phyloP scores from a whole-genome alignment of 2,797 vertebrate genomes.

The Enteromius treurensis region DNA sequence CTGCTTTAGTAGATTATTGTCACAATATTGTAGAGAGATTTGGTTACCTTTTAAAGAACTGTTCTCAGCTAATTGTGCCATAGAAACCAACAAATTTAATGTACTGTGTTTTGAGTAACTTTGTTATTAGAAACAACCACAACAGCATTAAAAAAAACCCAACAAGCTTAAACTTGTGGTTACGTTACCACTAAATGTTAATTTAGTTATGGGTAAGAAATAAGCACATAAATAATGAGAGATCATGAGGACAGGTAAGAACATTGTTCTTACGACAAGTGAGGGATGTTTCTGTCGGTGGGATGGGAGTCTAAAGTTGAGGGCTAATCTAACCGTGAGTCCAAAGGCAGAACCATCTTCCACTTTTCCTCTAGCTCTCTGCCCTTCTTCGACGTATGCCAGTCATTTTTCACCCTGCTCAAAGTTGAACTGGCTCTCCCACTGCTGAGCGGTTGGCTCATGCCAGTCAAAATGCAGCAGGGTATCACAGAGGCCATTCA shows the following conservation, averaged over 20 bases:
- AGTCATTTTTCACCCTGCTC: slow-evolving; percentile 33
- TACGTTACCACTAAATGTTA: background rate
- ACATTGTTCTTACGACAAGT: slow-evolving; percentile 1
- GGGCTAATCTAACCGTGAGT: slow-evolving; percentile 9
- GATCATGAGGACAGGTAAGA: background rate
- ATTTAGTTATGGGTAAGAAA: background rate
- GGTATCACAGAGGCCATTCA: slow-evolving; percentile 63
- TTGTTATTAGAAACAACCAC: background rate
- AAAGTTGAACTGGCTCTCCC: slow-evolving; percentile 36
- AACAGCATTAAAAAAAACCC: background rate
- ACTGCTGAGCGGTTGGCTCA: slow-evolving; percentile 55
- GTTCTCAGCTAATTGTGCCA: background rate
- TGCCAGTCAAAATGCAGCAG: slow-evolving; percentile 35
- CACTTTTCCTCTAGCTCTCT: slow-evolving; percentile 18
- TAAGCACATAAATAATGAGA: background rate
- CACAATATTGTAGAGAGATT: background rate
- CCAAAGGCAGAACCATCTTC: slow-evolving; percentile 49
- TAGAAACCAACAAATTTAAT: background rate
- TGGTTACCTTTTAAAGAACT: background rate
- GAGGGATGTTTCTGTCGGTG: background rate
- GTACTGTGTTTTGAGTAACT: background rate
- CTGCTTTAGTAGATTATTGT: background rate
- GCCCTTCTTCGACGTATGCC: slow-evolving; percentile 42
- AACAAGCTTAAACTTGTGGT: background rate
- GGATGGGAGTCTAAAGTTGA: slow-evolving; percentile 38